Evolutionary conservation across 53 echinoderm and acorn worm genomes (phyloP).

Genomic region (Patiria pectinifera): DNA sequence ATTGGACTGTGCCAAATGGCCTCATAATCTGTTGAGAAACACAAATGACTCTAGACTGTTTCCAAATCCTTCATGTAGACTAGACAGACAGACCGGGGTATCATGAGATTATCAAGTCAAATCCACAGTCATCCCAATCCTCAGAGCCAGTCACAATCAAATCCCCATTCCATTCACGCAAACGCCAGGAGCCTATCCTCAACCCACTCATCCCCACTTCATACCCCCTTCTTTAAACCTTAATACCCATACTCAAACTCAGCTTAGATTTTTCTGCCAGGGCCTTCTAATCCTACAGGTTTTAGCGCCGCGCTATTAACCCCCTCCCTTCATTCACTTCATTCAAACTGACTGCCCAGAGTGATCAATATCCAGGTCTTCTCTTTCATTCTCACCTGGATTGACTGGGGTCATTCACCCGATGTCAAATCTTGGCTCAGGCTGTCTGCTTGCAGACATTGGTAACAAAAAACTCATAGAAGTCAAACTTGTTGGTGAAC

Average conservation of each 20-base stretch:
- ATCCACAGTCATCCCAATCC: not conserved
- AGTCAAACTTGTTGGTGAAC: not conserved
- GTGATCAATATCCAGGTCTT: constrained; percentile 35
- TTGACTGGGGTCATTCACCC: constrained; percentile 35
- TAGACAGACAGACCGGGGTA: not conserved
- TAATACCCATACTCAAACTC: not conserved
- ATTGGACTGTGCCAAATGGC: no score
- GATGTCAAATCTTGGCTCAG: not conserved
- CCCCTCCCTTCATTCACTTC: not conserved
- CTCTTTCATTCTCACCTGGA: not conserved
- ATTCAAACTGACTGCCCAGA: constrained; percentile 16
- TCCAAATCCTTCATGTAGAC: not conserved
- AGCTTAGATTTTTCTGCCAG: not conserved
- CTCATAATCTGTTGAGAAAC: not conserved
- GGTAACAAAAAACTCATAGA: not conserved
- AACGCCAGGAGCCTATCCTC: not conserved
- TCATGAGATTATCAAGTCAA: not conserved
- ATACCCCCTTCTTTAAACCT: not conserved
- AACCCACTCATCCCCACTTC: not conserved
- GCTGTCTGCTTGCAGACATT: not conserved
- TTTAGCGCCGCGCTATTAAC: not conserved
- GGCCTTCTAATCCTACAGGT: not conserved
- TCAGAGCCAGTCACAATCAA: not conserved
- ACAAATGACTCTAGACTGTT: not conserved
- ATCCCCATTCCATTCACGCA: not conserved